Percentiles rank a stretch among this genome's conserved stretches.
Conservation (phyloP, 2,797 vertebrate genomes). For the Chloroceryle amazona region DNA sequence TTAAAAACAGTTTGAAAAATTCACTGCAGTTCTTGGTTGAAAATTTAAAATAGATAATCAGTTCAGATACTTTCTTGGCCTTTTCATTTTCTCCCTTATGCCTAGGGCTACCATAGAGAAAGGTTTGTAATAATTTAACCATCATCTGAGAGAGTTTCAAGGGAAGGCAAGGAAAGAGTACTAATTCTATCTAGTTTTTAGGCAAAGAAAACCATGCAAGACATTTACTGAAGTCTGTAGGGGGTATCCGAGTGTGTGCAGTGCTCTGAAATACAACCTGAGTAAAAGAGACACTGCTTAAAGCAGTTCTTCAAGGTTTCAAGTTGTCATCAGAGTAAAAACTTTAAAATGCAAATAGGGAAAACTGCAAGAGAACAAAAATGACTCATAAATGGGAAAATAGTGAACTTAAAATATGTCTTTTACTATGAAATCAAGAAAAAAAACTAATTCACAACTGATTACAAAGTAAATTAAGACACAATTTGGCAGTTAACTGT, state of each 20-base stretch:
- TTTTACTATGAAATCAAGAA: not conserved
- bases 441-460: not conserved
- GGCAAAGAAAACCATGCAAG: not conserved
- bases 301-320: not conserved
- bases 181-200: not conserved
- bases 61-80: not conserved
- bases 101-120: conserved; percentile 23
- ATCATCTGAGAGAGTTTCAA: not conserved
- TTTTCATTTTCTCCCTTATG: conserved; percentile 30
- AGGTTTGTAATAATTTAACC: conserved; percentile 40
- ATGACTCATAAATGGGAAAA: not conserved
- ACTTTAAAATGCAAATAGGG: not conserved
- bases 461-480: not conserved
- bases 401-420: not conserved
- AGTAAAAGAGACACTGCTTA: not conserved
- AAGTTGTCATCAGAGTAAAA: not conserved
- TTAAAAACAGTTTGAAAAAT: conserved; percentile 39
- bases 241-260: not conserved
- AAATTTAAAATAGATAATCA: conserved; percentile 48
- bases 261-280: not conserved
- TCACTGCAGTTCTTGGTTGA: not conserved
- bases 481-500: not conserved
- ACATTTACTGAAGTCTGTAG: not conserved
- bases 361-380: not conserved
- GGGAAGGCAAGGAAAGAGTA: not conserved